A percentile compares a stretch with the other conserved stretches of the same genome.
Conservation (phyloP, 2,113 vertebrate genomes). For the Heterotis niloticus region DNA sequence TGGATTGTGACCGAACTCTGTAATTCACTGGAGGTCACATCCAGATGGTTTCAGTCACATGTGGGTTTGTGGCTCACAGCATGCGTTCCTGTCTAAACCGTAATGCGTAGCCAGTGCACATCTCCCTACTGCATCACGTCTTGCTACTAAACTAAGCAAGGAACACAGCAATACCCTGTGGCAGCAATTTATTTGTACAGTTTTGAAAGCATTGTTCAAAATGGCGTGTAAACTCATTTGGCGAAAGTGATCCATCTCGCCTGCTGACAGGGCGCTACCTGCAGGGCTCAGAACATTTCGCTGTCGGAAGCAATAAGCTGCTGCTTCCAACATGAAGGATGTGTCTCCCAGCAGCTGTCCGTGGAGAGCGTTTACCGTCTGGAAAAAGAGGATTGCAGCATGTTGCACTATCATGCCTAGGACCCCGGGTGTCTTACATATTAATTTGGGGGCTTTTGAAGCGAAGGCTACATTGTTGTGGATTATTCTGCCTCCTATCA, state of each 20-base stretch:
- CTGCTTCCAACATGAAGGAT: not conserved
- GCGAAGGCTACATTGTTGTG: not conserved
- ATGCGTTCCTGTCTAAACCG: not conserved
- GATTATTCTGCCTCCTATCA: not conserved
- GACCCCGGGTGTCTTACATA: not conserved
- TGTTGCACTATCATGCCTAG: constrained; percentile 20
- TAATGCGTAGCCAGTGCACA: not conserved
- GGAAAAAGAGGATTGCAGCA: constrained; percentile 4
- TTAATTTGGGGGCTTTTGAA: not conserved
- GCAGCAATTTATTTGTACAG: not conserved
- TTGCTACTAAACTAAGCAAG: not conserved
- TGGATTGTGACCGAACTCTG: not conserved
- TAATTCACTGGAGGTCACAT: not conserved
- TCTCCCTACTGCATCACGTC: not conserved
- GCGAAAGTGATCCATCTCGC: not conserved
- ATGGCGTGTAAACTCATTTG: not conserved
- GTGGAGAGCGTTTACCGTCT: not conserved
- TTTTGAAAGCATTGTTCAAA: not conserved
- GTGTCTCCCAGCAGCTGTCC: constrained; percentile 1
- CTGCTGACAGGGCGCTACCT: not conserved
- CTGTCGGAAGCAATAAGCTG: not conserved
- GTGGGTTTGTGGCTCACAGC: not conserved
- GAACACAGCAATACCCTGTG: not conserved
- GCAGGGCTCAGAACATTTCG: not conserved
- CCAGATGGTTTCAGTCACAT: not conserved